Percentiles rank a stretch among this genome's conserved stretches.
These are phyloP conservation scores for Drosophila siamana DNA, from an alignment of 2,888 invertebrate genomes.

Conservation along the genomic window DNA sequence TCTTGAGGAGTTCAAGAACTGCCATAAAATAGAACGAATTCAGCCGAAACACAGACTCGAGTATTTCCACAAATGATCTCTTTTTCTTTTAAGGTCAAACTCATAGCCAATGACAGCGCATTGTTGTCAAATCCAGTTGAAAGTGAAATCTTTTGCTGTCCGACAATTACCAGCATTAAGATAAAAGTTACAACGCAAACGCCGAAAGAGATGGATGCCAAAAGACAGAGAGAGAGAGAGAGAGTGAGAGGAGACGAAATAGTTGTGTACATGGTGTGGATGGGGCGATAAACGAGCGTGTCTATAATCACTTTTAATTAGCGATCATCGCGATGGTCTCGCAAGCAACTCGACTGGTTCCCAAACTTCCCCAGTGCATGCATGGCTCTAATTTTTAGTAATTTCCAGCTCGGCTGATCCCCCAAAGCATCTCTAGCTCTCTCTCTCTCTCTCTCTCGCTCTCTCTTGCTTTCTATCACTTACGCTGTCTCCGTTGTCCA, in stretches of 20 bases:
- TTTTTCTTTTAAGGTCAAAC: conserved; percentile 11
- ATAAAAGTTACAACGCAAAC: conserved; percentile 10
- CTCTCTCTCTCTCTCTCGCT: neutral
- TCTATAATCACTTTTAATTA: conserved; percentile 81
- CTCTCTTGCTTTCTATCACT: neutral
- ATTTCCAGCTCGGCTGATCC: conserved; percentile 53
- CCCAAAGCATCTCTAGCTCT: conserved; percentile 3
- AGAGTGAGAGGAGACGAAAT: conserved; percentile 30
- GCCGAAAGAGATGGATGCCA: conserved; percentile 19
- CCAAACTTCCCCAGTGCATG: conserved; percentile 47
- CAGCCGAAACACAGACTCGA: neutral
- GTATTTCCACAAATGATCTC: neutral
- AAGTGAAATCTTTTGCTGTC: conserved; percentile 44
- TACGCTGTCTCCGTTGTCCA: no score
- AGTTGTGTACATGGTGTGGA: conserved; percentile 20
- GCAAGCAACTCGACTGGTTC: conserved; percentile 38
- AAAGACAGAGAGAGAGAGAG: conserved; percentile 15
- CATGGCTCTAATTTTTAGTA: conserved; percentile 67
- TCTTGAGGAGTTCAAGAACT: no score
- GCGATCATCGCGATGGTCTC: conserved; percentile 34
- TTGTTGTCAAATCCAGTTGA: conserved; percentile 26
- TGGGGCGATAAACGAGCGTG: conserved; percentile 66
- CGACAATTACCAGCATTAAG: conserved; percentile 26
- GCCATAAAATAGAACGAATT: neutral
- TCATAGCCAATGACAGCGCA: conserved; percentile 5